These are phyloP conservation scores for Tamandua tetradactyla DNA, from an alignment of 2,797 vertebrate species.

Conservation along the genomic window DNA sequence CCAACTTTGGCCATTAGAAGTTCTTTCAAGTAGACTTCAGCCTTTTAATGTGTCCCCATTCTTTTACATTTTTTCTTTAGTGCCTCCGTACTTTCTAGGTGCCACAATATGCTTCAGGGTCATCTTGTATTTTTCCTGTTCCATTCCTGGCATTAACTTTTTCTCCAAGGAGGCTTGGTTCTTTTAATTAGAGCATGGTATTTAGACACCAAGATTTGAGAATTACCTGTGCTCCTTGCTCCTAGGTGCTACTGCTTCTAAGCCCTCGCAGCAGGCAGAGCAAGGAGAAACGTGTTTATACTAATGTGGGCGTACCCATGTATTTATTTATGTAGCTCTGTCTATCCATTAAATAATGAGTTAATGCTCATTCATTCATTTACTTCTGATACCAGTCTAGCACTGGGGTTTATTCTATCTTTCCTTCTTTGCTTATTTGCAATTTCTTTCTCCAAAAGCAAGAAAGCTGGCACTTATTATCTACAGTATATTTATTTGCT, in stretches of 20 bases:
- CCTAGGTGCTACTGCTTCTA: neutral
- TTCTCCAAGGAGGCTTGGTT: neutral
- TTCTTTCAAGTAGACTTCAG: neutral
- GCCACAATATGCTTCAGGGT: neutral
- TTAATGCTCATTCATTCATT: too few relatives aligned
- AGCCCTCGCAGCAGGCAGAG: neutral
- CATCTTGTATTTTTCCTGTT: neutral
- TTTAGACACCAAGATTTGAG: neutral
- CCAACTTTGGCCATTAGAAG: neutral
- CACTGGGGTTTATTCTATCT: neutral
- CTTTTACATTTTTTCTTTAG: neutral
- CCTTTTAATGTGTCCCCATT: neutral
- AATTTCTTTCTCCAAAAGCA: neutral
- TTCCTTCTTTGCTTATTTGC: neutral
- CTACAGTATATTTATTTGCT: neutral
- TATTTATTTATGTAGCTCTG: neutral
- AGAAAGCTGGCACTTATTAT: neutral
- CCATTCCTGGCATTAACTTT: neutral
- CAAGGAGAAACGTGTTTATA: neutral
- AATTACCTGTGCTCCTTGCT: neutral
- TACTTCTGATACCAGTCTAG: neutral
- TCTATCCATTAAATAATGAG: neutral
- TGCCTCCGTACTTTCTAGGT: neutral
- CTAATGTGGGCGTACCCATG: neutral
- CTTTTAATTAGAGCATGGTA: neutral